These are phyloP conservation scores for Colletes collaris DNA, from an alignment of 2,888 invertebrate species.

Conservation along the genomic window DNA sequence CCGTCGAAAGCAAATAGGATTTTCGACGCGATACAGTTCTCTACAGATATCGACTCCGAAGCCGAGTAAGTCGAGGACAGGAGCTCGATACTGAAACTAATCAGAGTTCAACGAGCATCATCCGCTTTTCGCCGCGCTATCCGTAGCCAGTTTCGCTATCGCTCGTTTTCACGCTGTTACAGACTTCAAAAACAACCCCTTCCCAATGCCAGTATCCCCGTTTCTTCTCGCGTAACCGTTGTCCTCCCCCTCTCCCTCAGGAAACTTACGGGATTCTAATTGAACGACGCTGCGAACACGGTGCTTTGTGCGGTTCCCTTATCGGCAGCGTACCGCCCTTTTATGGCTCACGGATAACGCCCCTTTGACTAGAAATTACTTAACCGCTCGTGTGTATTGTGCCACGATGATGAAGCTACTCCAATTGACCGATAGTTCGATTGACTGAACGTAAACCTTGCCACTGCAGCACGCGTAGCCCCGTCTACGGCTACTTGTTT, in stretches of 20 bases:
- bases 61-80: background rate
- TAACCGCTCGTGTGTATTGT: conserved; percentile 69
- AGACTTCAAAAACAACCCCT: conserved; percentile 1
- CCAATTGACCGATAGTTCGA: conserved; percentile 71
- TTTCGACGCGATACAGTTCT: background rate
- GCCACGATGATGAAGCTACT: conserved; percentile 68
- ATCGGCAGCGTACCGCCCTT: conserved; percentile 21
- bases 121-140: conserved; percentile 7
- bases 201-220: background rate
- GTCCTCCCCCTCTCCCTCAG: too few relatives aligned
- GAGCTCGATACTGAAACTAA: conserved; percentile 13
- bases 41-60: background rate
- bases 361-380: conserved; percentile 64
- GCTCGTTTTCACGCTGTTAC: conserved; percentile 6
- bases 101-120: conserved; percentile 2
- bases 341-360: conserved; percentile 21
- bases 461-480: conserved; percentile 1
- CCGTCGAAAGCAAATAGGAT: background rate
- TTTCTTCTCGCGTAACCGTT: background rate
- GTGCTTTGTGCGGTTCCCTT: conserved; percentile 19
- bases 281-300: background rate
- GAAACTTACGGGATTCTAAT: conserved; percentile 13
- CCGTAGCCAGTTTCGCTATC: background rate
- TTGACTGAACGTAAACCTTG: conserved; percentile 50
- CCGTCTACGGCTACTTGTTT: background rate